Base-by-base conservation (phyloP, 2,113 vertebrate genomes). In the Tympanuchus pallidicinctus region DNA sequence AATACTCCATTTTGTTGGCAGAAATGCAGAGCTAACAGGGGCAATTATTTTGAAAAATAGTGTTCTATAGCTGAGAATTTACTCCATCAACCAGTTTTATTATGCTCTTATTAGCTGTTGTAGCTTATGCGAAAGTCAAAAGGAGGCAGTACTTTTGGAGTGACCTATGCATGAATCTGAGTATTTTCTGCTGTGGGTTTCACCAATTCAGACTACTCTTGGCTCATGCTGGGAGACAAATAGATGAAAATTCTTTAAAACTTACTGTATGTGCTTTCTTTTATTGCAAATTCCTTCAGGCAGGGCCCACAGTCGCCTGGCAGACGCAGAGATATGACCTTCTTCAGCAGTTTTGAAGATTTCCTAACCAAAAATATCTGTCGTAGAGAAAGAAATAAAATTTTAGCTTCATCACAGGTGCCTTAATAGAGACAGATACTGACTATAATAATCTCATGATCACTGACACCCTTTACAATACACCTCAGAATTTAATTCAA, bases 211-310 rank as follows among this genome's bases (percentile, higher is more conserved):
- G 5, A 34, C 13, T 5, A 17, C n/a, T 86, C 17, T 30, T n/a
- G 74, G 38, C 42, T 50, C 50, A 27, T 2, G 22, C 6, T 32
- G 22, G 4, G 8, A 13, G 27, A 77, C 15, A 22, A 61, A 25
- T 4, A 57, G 38, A 13, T 60, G 27, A 13, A 6, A 71, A n/a
- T 11, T 4, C 20, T 0, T 76, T 30, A 14, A 22, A 28, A 98
- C 99, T 98, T 98, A 99, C 99, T 99, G 96, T 99, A 99, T 73
- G 98, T 98, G 95, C 98, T 99, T 96, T 99, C 99, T 97, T 98
- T 99, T 92, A 99, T 98, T 40, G 98, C 95, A 96, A 99, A 98
- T 94, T 99, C 98, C 64, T 98, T 98, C 40, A 99, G 94, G 24
- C 97, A 94, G 45, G 93, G 88, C 74, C 96, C 98, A 32, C 94